Conservation (phyloP, 2,113 vertebrate species). For the Hyla sarda region DNA sequence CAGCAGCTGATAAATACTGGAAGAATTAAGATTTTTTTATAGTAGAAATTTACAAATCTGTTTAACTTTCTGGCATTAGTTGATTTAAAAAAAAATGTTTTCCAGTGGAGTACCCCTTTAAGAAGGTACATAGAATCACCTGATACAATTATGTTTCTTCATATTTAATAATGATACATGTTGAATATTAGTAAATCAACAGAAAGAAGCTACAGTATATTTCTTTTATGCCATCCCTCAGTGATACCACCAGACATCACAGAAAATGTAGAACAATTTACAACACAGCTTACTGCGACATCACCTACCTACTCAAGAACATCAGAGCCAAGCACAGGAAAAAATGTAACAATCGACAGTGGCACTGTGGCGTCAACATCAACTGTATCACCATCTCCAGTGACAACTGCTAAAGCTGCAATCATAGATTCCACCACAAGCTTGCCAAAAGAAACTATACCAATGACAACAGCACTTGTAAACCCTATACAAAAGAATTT, state of each 20-base stretch:
- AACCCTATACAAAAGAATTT: too few species aligned
- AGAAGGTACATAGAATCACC: too few species aligned
- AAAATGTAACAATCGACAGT: not conserved
- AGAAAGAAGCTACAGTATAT: not conserved
- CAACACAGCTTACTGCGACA: not conserved
- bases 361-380: not conserved
- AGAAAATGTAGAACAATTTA: not conserved
- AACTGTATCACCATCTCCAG: not conserved
- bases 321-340: not conserved
- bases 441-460: not conserved
- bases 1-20: too few species aligned
- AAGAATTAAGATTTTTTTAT: too few species aligned
- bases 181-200: too few species aligned
- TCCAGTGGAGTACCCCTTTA: too few species aligned
- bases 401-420: accelerated
- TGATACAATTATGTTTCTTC: too few species aligned
- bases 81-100: too few species aligned
- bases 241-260: not conserved
- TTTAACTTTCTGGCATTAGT: too few species aligned
- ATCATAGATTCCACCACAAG: not conserved
- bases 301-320: not conserved
- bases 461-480: not conserved
- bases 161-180: too few species aligned
- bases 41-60: too few species aligned
- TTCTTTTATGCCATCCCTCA: not conserved